A percentile compares a stretch with the other conserved stretches of the same genome.
These are phyloP conservation scores for Lophius americanus DNA, from an alignment of 2,797 vertebrate genomes.

Conservation along the genomic window DNA sequence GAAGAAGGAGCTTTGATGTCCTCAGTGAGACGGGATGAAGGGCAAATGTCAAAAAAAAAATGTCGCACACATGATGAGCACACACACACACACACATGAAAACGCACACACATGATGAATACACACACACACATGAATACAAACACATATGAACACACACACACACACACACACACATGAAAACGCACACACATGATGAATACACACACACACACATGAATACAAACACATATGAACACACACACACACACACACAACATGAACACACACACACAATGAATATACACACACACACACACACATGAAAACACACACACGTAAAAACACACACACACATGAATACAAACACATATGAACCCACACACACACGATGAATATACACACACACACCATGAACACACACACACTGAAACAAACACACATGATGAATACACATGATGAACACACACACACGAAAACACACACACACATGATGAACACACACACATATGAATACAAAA, in stretches of 20 bases:
- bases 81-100: constrained; percentile 26
- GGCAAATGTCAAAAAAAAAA: constrained; percentile 63
- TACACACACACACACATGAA: neutral
- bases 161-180: no score
- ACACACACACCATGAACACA: neutral
- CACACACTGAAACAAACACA: constrained; percentile 4
- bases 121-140: no score
- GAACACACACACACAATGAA: constrained; percentile 48
- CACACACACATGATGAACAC: no score
- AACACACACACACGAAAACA: neutral
- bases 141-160: no score
- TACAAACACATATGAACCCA: no score
- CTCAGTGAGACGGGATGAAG: constrained; percentile 67
- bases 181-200: no score
- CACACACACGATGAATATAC: neutral
- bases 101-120: constrained; percentile 24
- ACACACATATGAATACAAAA: constrained; percentile 21
- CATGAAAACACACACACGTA: no score
- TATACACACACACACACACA: neutral
- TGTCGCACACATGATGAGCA: constrained; percentile 5
- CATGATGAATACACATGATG: constrained; percentile 14
- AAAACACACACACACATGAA: constrained; percentile 27
- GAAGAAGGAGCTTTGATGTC: constrained; percentile 72
- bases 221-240: constrained; percentile 5
- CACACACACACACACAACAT: constrained; percentile 17